These are phyloP conservation scores for Cryptocheilus praepositus DNA, from an alignment of 2,888 invertebrate species.

Conservation along the genomic window DNA sequence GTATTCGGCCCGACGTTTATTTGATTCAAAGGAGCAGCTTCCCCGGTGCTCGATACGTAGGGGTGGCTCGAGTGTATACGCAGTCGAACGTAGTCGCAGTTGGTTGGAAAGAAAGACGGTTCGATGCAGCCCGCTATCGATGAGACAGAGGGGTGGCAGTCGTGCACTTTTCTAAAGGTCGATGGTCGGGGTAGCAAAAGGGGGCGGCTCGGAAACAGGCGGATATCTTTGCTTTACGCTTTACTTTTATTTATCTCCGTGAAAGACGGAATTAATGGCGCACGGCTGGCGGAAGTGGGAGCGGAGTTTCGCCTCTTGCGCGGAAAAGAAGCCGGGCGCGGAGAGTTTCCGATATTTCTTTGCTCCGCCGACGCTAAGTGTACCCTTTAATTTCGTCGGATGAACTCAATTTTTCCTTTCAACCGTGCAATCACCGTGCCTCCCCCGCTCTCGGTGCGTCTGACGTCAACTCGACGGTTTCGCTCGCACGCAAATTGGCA, in stretches of 20 bases:
- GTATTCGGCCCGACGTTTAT: no score
- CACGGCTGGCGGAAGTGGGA: constrained; percentile 13
- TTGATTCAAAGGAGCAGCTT: no score
- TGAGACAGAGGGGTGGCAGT: constrained; percentile 15
- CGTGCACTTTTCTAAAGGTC: neutral
- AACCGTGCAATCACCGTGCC: no score
- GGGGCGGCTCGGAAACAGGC: constrained; percentile 1
- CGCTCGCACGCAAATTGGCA: no score
- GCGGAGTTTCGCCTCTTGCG: neutral
- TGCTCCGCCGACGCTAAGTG: no score
- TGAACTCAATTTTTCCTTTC: no score
- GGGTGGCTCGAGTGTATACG: no score
- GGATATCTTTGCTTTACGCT: constrained; percentile 60
- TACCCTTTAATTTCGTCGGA: no score
- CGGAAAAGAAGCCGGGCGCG: constrained; percentile 12
- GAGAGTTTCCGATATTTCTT: no score
- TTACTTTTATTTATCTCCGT: constrained; percentile 64
- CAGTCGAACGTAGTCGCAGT: constrained; percentile 5
- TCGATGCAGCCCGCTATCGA: constrained; percentile 41
- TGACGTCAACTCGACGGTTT: no score
- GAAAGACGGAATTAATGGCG: constrained; percentile 47
- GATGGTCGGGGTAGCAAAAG: neutral
- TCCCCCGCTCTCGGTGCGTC: no score
- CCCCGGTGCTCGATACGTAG: no score
- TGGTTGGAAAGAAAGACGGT: constrained; percentile 17